Evolutionary conservation across 2,113 vertebrate species (phyloP).

Genomic region (Ellobius talpinus): DNA sequence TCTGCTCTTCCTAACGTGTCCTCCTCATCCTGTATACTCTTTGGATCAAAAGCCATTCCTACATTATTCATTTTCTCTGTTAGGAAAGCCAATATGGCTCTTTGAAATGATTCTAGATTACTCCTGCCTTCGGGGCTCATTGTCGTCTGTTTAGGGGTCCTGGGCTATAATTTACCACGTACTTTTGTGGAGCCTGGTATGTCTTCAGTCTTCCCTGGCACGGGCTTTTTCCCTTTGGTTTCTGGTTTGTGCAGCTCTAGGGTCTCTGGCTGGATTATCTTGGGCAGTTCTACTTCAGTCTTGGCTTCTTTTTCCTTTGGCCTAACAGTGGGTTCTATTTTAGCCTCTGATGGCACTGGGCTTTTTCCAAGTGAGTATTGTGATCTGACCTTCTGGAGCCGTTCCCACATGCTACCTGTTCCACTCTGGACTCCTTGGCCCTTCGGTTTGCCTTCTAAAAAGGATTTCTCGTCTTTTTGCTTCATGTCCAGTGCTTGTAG

Average conservation of each 20-base stretch:
- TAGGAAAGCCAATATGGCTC: constrained; percentile 75
- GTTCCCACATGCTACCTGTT: neutral
- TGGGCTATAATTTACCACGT: neutral
- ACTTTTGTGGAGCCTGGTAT: neutral
- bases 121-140: neutral
- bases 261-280: neutral
- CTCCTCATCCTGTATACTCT: neutral
- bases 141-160: neutral
- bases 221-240: neutral
- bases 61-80: constrained; percentile 64
- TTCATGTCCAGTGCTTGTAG: neutral
- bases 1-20: constrained; percentile 47
- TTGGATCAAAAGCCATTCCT: constrained; percentile 44
- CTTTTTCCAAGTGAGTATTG: neutral
- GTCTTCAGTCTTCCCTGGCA: neutral
- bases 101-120: constrained; percentile 75
- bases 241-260: constrained; percentile 36
- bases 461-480: neutral
- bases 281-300: neutral
- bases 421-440: neutral
- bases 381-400: neutral
- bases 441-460: neutral
- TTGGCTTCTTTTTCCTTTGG: neutral
- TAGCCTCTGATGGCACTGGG: neutral
- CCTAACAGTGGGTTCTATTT: neutral